phyloP scores from a whole-genome alignment of 2,888 invertebrate genomes.

The Aproaerema taeniolella region DNA sequence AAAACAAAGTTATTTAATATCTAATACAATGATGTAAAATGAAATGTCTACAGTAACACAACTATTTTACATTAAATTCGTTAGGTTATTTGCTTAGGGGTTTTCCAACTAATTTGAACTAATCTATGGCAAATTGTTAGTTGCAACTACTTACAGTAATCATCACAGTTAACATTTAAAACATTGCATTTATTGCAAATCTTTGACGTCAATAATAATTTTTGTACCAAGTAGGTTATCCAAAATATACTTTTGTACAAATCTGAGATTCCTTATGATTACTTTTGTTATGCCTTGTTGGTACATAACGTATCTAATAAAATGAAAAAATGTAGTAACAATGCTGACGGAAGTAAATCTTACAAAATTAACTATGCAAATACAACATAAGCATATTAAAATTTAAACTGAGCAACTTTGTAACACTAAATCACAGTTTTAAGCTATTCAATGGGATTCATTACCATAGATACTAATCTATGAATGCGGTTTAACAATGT shows the following conservation, averaged over 20 bases:
- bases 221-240: background rate
- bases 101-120: slow-evolving; percentile 41
- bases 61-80: too few relatives aligned
- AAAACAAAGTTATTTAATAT: too few relatives aligned
- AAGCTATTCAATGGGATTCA: slow-evolving; percentile 5
- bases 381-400: slow-evolving; percentile 38
- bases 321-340: too few relatives aligned
- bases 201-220: background rate
- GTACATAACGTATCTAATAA: too few relatives aligned
- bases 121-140: slow-evolving; percentile 41
- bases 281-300: too few relatives aligned
- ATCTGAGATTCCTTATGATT: slow-evolving; percentile 22
- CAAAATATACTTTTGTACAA: slow-evolving; percentile 18
- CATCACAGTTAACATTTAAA: slow-evolving; percentile 50
- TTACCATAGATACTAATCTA: background rate
- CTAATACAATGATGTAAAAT: too few relatives aligned
- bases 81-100: too few relatives aligned
- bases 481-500: background rate
- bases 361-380: slow-evolving; percentile 30
- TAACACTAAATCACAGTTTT: slow-evolving; percentile 26
- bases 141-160: slow-evolving; percentile 51
- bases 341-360: too few relatives aligned
- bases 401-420: slow-evolving; percentile 65
- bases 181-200: slow-evolving; percentile 17
- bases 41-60: too few relatives aligned